A percentile compares a stretch with the other conserved stretches of the same genome.
Conservation (phyloP, 2,888 invertebrate genomes). For the Drosophila heteroneura region DNA sequence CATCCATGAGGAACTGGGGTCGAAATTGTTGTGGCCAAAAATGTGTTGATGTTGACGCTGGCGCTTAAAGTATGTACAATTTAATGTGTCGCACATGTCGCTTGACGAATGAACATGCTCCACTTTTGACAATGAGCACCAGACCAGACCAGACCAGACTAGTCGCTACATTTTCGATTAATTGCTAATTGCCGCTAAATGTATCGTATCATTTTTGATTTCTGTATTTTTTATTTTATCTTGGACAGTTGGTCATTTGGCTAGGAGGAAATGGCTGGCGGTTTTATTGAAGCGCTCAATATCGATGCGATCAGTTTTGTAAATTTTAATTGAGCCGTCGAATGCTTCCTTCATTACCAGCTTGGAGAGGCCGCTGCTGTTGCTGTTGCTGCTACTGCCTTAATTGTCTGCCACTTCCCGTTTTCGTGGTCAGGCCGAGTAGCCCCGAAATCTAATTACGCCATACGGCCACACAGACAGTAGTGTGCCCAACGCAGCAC, state of each 20-base stretch:
- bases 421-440: slow-evolving; percentile 63
- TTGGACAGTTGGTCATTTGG: slow-evolving; percentile 79
- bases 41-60: slow-evolving; percentile 54
- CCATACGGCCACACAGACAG: slow-evolving; percentile 15
- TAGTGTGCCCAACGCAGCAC: slow-evolving; percentile 28
- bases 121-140: slow-evolving; percentile 63
- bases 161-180: background rate
- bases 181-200: slow-evolving; percentile 56
- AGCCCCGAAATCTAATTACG: slow-evolving; percentile 61
- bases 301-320: slow-evolving; percentile 60
- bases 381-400: slow-evolving; percentile 43
- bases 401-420: slow-evolving; percentile 77
- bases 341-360: slow-evolving; percentile 65
- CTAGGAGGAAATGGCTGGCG: slow-evolving; percentile 61
- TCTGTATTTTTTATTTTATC: slow-evolving; percentile 37
- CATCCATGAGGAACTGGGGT: slow-evolving; percentile 43
- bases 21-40: slow-evolving; percentile 64
- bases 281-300: slow-evolving; percentile 35
- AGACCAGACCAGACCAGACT: slow-evolving; percentile 11
- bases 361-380: slow-evolving; percentile 18
- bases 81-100: slow-evolving; percentile 54
- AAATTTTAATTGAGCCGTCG: slow-evolving; percentile 71
- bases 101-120: slow-evolving; percentile 49
- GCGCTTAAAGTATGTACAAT: slow-evolving; percentile 46
- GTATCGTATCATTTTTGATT: slow-evolving; percentile 22